A percentile compares a stretch with the other conserved stretches of the same genome.
Evolutionary conservation across 2,888 invertebrate species (phyloP).

Genomic region (Flexamia atlantica): DNA sequence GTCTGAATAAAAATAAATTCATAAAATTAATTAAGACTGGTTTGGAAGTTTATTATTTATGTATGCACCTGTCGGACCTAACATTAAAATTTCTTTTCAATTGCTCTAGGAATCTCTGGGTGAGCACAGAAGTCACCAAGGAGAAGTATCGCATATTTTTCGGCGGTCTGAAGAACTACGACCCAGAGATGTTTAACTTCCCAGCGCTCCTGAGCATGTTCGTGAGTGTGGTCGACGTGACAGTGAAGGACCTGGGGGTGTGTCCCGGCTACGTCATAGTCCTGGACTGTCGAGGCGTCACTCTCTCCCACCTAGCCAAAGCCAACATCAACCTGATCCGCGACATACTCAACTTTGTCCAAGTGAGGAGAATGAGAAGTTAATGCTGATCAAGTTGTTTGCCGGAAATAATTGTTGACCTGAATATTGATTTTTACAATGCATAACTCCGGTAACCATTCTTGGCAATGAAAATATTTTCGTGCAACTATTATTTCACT

Average conservation of each 20-base stretch:
- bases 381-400: no score
- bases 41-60: constrained; percentile 58
- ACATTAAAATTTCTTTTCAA: not conserved
- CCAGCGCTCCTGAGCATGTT: constrained; percentile 65
- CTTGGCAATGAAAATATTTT: no score
- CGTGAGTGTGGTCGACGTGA: constrained; percentile 66
- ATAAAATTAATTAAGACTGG: no score
- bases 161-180: constrained; percentile 59
- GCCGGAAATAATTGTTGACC: no score
- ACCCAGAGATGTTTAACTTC: constrained; percentile 65
- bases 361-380: no score
- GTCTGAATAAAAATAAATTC: no score
- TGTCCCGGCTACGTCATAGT: constrained; percentile 67
- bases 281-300: constrained; percentile 67
- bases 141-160: constrained; percentile 68
- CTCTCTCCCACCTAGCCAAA: constrained; percentile 66
- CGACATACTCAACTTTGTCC: constrained; percentile 66
- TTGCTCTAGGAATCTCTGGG: constrained; percentile 62
- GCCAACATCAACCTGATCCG: constrained; percentile 65
- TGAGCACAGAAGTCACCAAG: constrained; percentile 63
- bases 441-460: no score
- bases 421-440: no score
- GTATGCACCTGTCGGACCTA: not conserved
- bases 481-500: no score
- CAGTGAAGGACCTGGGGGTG: constrained; percentile 64